These are phyloP conservation scores for Lutjanus campechanus DNA, from an alignment of 2,797 vertebrate species.

Conservation along the genomic window DNA sequence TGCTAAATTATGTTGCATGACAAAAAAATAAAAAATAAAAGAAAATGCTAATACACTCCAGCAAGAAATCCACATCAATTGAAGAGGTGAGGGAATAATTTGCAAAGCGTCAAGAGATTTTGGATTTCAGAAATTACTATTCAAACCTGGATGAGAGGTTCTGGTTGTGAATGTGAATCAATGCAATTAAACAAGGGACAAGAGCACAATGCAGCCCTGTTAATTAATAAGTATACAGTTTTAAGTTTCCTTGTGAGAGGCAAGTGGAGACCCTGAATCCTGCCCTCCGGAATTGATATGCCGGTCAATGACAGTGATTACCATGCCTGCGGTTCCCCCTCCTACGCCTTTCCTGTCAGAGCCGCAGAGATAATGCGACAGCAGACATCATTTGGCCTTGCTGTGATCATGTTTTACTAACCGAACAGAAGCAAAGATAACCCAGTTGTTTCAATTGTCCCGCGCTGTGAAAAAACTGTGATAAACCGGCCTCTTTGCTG, in stretches of 20 bases:
- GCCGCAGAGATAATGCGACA: constrained; percentile 60
- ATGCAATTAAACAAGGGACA: constrained; percentile 2
- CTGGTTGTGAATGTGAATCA: background rate
- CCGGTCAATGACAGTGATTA: constrained; percentile 66
- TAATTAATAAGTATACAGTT: constrained; percentile 18
- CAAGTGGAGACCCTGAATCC: constrained; percentile 10
- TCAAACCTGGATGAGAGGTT: background rate
- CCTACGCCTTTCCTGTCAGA: constrained; percentile 54
- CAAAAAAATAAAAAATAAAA: constrained; percentile 21
- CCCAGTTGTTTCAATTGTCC: constrained; percentile 29
- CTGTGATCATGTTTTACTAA: constrained; percentile 60
- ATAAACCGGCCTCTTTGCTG: constrained; percentile 29
- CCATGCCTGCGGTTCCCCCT: constrained; percentile 41
- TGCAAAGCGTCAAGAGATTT: background rate
- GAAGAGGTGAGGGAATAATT: constrained; percentile 13
- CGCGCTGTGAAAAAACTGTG: constrained; percentile 11
- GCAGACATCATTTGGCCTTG: constrained; percentile 36
- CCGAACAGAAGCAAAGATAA: constrained; percentile 49
- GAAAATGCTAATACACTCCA: constrained; percentile 47
- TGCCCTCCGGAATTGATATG: constrained; percentile 51
- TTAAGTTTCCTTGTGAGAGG: constrained; percentile 20
- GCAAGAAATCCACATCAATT: constrained; percentile 26
- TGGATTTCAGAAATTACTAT: constrained; percentile 3
- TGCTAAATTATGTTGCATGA: constrained; percentile 51
- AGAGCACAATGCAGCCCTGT: constrained; percentile 2